A percentile compares a stretch with the other conserved stretches of the same genome.
phyloP scores from a whole-genome alignment of 2,888 invertebrate genomes.

The Mythimna pallens region DNA sequence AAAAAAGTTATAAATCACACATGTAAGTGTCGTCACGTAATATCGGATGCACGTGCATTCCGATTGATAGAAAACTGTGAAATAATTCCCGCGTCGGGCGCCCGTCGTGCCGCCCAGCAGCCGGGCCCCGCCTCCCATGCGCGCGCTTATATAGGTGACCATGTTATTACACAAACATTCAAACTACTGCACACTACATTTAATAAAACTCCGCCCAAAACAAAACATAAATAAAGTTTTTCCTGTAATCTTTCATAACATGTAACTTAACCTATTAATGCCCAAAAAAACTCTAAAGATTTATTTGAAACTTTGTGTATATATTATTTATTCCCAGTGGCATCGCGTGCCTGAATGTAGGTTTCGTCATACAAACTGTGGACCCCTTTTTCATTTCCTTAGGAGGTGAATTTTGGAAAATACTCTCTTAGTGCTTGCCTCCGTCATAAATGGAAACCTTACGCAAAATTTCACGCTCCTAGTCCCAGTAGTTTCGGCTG shows the following conservation, averaged over 20 bases:
- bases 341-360: no score
- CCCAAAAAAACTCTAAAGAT: no score
- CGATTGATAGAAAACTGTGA: conserved; percentile 24
- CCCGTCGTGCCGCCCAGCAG: conserved; percentile 15
- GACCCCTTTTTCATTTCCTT: no score
- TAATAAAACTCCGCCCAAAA: conserved; percentile 43
- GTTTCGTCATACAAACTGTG: no score
- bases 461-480: no score
- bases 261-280: neutral
- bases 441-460: no score
- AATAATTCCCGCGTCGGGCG: conserved; percentile 7
- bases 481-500: no score
- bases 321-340: no score
- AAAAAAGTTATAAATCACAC: conserved; percentile 8
- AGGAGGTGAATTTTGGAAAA: no score
- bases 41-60: conserved; percentile 33
- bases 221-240: conserved; percentile 10
- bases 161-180: conserved; percentile 22
- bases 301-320: no score
- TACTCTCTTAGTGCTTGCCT: no score
- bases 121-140: conserved; percentile 47
- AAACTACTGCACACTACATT: conserved; percentile 17
- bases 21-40: neutral
- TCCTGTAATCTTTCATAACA: neutral
- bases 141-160: conserved; percentile 40